Evolutionary conservation across 2,888 invertebrate species (phyloP).

Genomic region (Halictus quadricinctus): DNA sequence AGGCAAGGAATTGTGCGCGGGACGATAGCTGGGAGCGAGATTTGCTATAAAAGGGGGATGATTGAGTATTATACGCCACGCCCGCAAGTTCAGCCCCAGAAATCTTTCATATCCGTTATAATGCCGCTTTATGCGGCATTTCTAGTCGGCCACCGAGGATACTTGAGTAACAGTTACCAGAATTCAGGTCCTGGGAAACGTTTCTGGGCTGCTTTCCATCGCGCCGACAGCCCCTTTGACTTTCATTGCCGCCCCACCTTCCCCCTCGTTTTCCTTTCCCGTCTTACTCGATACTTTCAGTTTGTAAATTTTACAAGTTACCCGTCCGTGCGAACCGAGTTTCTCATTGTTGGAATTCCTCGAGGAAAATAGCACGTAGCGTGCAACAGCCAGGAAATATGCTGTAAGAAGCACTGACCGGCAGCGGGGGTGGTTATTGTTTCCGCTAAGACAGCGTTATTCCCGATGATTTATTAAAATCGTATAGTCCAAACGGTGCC

Average conservation of each 20-base stretch:
- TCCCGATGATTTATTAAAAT: not conserved
- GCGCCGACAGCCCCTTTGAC: not conserved
- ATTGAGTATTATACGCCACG: not conserved
- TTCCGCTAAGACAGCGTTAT: not conserved
- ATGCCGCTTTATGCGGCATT: not conserved
- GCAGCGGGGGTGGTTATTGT: not conserved
- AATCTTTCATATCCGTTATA: constrained; percentile 8
- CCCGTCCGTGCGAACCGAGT: not conserved
- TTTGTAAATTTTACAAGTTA: constrained; percentile 16
- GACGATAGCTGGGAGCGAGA: not conserved
- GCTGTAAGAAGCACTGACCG: not conserved
- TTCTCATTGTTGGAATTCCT: not conserved
- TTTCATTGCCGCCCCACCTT: not conserved
- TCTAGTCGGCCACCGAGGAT: not conserved
- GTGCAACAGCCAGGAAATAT: not conserved
- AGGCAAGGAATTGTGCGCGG: not conserved
- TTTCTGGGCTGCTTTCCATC: not conserved
- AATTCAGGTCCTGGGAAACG: not conserved
- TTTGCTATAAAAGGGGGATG: not conserved
- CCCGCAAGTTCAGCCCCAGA: constrained; percentile 4
- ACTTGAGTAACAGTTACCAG: constrained; percentile 9
- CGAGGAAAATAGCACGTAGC: not conserved
- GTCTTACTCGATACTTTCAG: not conserved
- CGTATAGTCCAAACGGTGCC: not conserved
- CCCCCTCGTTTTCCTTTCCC: not conserved